phyloP scores from a whole-genome alignment of 2,888 invertebrate species.

The Rhagonycha fulva region DNA sequence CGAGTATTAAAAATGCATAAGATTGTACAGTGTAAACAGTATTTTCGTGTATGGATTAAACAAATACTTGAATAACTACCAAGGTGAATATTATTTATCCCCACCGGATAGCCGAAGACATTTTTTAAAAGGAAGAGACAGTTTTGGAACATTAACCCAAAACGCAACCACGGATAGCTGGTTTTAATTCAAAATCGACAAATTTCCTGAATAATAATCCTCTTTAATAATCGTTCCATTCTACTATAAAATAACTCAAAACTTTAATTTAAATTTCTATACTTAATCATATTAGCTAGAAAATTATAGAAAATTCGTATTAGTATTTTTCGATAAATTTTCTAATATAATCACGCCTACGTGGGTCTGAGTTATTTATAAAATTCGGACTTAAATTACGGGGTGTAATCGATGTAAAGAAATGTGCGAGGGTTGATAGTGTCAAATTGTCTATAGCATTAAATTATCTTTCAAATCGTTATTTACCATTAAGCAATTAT shows the following conservation, averaged over 20 bases:
- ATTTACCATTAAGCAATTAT: background rate
- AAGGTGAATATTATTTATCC: too few species aligned
- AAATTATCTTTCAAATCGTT: background rate
- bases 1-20: too few species aligned
- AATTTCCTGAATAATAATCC: too few species aligned
- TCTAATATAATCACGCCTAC: background rate
- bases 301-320: background rate
- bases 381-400: background rate
- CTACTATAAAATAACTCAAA: background rate
- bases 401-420: background rate
- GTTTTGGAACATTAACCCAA: too few species aligned
- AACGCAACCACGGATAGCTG: too few species aligned
- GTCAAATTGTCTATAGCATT: background rate
- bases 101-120: too few species aligned
- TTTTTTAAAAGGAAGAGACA: background rate
- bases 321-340: background rate
- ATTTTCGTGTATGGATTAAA: background rate
- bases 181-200: too few species aligned
- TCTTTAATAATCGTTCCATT: too few species aligned
- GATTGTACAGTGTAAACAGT: too few species aligned
- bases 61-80: background rate
- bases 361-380: background rate
- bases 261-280: background rate
- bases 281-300: background rate
- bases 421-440: background rate